These are phyloP conservation scores for Euclidia mi DNA, from an alignment of 2,888 invertebrate genomes.

Conservation along the genomic window DNA sequence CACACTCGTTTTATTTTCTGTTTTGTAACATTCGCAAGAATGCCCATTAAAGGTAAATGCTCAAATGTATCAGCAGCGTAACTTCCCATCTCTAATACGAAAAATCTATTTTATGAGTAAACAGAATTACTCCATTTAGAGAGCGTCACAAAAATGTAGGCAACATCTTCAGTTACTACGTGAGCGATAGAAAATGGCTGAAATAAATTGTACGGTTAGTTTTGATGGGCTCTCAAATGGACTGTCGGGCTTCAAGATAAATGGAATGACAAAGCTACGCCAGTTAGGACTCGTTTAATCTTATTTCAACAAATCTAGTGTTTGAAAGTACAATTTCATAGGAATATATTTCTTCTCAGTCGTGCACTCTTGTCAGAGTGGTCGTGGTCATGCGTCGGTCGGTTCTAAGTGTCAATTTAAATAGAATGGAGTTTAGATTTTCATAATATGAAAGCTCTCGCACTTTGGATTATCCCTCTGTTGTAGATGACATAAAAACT, in stretches of 20 bases:
- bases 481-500: too few species aligned
- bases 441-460: too few species aligned
- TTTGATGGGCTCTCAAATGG: constrained; percentile 40
- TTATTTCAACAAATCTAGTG: constrained; percentile 29
- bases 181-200: constrained; percentile 45
- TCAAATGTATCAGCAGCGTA: too few species aligned
- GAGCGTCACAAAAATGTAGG: constrained; percentile 22
- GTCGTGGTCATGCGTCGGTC: too few species aligned
- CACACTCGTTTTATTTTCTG: too few species aligned
- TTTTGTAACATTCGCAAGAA: too few species aligned
- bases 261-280: constrained; percentile 20
- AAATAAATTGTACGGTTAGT: constrained; percentile 53
- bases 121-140: constrained; percentile 38
- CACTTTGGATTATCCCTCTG: too few species aligned
- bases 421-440: too few species aligned
- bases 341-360: too few species aligned
- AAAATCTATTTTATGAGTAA: constrained; percentile 27
- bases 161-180: constrained; percentile 40
- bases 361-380: too few species aligned
- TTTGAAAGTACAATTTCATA: constrained; percentile 2
- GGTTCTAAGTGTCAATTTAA: too few species aligned
- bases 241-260: constrained; percentile 28
- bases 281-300: constrained; percentile 26
- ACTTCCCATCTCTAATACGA: constrained; percentile 9
- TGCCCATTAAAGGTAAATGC: too few species aligned